phyloP scores from a whole-genome alignment of 2,888 invertebrate genomes.

The Sesia bembeciformis region DNA sequence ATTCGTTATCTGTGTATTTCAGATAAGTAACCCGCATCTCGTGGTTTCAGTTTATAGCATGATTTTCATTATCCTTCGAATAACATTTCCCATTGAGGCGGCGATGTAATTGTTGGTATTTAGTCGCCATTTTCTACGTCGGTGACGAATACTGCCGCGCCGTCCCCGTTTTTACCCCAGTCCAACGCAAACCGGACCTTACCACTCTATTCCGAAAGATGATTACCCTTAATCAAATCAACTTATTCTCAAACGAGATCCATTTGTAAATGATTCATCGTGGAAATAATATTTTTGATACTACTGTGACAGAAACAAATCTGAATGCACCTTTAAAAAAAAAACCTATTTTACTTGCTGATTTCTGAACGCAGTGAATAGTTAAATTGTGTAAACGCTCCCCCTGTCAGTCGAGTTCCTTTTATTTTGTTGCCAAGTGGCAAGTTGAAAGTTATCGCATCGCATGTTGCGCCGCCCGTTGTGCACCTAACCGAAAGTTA shows the following conservation, averaged over 20 bases:
- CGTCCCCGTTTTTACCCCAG: slow-evolving; percentile 60
- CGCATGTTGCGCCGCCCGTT: slow-evolving; percentile 8
- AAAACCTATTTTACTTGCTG: slow-evolving; percentile 1
- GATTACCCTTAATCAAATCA: slow-evolving; percentile 33
- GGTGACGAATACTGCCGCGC: slow-evolving; percentile 67
- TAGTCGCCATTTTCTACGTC: slow-evolving; percentile 73
- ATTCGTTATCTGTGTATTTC: slow-evolving; percentile 37
- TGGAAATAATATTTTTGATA: slow-evolving; percentile 50
- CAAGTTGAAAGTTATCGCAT: slow-evolving; percentile 18
- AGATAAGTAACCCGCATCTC: slow-evolving; percentile 39
- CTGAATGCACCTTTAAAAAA: not conserved
- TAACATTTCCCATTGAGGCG: slow-evolving; percentile 32
- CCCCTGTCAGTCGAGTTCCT: slow-evolving; percentile 8
- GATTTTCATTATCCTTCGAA: slow-evolving; percentile 16
- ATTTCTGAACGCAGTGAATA: not conserved
- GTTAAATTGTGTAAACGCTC: not conserved
- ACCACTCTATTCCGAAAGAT: slow-evolving; percentile 50
- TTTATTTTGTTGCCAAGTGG: slow-evolving; percentile 18
- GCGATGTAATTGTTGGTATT: slow-evolving; percentile 68
- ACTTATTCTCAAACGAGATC: slow-evolving; percentile 43
- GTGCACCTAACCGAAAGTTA: slow-evolving; percentile 42
- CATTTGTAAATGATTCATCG: slow-evolving; percentile 60
- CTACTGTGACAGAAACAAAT: slow-evolving; percentile 6
- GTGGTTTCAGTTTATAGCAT: slow-evolving; percentile 14
- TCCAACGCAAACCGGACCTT: slow-evolving; percentile 57